phyloP scores from a whole-genome alignment of 2,113 vertebrate genomes.

The Cyphomyrus plagiostoma region DNA sequence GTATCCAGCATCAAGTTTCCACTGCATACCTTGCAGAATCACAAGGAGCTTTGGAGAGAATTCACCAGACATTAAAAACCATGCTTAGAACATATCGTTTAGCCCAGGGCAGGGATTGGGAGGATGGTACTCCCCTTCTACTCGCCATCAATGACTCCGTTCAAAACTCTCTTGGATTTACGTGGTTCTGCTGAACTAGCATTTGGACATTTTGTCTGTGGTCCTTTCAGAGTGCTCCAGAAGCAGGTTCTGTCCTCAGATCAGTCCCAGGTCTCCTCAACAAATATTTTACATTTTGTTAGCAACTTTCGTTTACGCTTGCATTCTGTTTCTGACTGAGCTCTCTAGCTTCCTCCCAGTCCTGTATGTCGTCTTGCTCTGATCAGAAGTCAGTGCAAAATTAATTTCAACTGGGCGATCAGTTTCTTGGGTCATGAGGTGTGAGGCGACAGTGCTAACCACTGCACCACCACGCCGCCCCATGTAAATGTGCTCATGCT shows the following conservation, averaged over 20 bases:
- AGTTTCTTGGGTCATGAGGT: neutral
- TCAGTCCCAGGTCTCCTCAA: neutral
- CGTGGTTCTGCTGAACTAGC: neutral
- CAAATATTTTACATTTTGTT: neutral
- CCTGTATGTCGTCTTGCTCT: neutral
- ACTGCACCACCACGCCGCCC: no score
- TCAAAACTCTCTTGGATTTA: neutral
- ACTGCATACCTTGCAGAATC: neutral
- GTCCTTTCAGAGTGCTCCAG: neutral
- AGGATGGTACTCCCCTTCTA: neutral
- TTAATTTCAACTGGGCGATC: neutral
- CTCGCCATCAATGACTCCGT: neutral
- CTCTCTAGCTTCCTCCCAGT: neutral
- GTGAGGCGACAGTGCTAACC: no score
- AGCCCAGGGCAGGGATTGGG: neutral
- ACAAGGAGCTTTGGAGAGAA: neutral
- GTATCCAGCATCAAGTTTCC: neutral
- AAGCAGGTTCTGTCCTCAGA: neutral
- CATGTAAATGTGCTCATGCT: neutral
- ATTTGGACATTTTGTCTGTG: neutral
- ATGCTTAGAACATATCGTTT: neutral
- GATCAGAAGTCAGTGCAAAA: neutral
- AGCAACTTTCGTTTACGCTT: neutral
- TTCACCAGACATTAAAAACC: neutral
- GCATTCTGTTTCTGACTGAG: neutral